These are phyloP conservation scores for Pristionchus exspectatus DNA, from an alignment of 2,888 invertebrate genomes.

Conservation along the genomic window DNA sequence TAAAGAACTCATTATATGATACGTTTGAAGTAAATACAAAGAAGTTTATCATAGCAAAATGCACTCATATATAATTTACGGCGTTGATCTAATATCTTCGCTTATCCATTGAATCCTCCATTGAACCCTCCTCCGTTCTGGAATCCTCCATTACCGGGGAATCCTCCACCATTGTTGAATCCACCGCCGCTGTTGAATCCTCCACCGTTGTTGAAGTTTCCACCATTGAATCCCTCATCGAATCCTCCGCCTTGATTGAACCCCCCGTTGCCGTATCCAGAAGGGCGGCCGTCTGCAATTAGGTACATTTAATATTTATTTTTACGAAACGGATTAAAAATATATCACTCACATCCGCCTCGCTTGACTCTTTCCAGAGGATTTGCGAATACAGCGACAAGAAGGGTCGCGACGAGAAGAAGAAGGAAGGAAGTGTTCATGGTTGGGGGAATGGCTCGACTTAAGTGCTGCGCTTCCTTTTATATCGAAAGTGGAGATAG, in stretches of 20 bases:
- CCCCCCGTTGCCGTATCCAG: background rate
- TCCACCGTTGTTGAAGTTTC: background rate
- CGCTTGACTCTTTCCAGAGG: background rate
- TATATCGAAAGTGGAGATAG: background rate
- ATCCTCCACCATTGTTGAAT: background rate
- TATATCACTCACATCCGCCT: background rate
- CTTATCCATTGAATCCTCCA: background rate
- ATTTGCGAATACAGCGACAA: background rate
- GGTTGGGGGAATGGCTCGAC: background rate
- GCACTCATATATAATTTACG: background rate
- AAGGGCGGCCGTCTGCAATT: too few relatives aligned
- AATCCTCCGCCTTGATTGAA: background rate
- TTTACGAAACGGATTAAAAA: background rate
- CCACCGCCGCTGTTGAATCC: background rate
- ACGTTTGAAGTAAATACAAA: too few relatives aligned
- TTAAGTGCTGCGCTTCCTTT: background rate
- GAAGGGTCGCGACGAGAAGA: background rate
- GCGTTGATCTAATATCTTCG: background rate
- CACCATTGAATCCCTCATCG: background rate
- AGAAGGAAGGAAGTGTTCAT: background rate
- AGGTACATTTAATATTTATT: too few relatives aligned
- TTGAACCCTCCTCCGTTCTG: background rate
- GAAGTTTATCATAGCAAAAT: background rate
- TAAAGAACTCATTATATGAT: too few relatives aligned
- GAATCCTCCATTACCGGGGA: background rate